A percentile compares a stretch with the other conserved stretches of the same genome.
Evolutionary conservation across 2,113 vertebrate genomes (phyloP).

Genomic region (Triplophysa rosa): DNA sequence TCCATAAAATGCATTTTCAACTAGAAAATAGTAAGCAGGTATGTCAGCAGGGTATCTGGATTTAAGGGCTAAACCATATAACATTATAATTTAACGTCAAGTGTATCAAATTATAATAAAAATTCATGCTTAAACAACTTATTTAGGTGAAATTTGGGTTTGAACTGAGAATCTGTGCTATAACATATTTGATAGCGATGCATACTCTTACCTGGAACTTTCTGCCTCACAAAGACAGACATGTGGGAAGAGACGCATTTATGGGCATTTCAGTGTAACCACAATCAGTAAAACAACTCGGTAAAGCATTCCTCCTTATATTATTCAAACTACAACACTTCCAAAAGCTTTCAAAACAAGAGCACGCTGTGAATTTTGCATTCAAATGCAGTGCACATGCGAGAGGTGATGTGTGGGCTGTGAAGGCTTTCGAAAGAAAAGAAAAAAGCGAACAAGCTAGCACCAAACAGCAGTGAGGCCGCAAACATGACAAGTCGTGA

Average conservation of each 20-base stretch:
- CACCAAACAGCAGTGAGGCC: conserved; percentile 59
- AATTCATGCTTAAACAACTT: background rate
- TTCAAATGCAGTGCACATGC: background rate
- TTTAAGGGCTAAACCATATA: background rate
- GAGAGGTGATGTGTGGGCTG: background rate
- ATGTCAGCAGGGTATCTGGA: background rate
- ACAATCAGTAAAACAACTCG: conserved; percentile 24
- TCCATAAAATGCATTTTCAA: background rate
- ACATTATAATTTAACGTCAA: background rate
- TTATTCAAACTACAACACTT: background rate
- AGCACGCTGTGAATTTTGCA: background rate
- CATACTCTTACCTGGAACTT: conserved; percentile 82
- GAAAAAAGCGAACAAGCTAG: conserved; percentile 65
- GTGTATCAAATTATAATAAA: background rate
- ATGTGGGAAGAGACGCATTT: conserved; percentile 79
- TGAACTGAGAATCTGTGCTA: conserved; percentile 4
- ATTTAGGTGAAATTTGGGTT: conserved; percentile 13
- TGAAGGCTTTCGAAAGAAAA: background rate
- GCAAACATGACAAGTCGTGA: conserved; percentile 73
- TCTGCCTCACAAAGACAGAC: conserved; percentile 83
- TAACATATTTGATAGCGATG: conserved; percentile 10
- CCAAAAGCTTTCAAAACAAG: conserved; percentile 29
- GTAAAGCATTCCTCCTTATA: background rate
- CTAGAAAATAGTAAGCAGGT: background rate
- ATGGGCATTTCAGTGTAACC: conserved; percentile 59